Base-by-base conservation (phyloP, 2,888 invertebrate genomes). In the Syrphus vitripennis region DNA sequence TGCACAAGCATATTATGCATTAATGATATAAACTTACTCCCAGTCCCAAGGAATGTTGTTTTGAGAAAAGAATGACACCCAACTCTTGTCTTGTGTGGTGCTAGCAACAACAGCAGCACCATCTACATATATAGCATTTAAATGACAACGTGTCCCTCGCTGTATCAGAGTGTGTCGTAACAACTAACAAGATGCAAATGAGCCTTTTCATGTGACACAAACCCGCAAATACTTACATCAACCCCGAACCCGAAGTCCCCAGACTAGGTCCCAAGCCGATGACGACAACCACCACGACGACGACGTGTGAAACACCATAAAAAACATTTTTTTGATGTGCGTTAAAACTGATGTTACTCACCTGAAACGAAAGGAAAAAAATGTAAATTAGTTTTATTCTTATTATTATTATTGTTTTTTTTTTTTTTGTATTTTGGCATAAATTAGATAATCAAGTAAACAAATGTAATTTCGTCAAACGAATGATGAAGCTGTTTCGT, bases 151-250 rank as follows among this genome's bases (percentile, higher is more conserved):
- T 75, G 61, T 65, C 55, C 45, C 75, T 84, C 53, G 48, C 63
- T 37, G 63, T 63, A 76, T 67, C 67, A 29, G 57, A 26, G 59
- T 70, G 59, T 70, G 77, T 70, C 57, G 70, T 42, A 70, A 74
- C 74, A 78, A 74, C 74, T 82, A 86, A 86, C 86, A 74, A 86
- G 86, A 86, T 86, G 86, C 65, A 86, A 86, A 86, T 82, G 76
- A 86, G 86, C 70, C 74, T 63, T 69, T 65, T 70, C 82, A 65
- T 77, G 77, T 86, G 86, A 86, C 86, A 86, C 76, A 69, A 82
- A 65, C 61, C 67, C 70, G 48, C 69, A 53, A 77, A 86, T 81
- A 82, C 70, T 53, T 86, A 81, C 86, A 69, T 72, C 37, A 63
- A 61, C 72, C 55, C 63, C 57, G 34, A 57, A 31, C 55, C 63